These are phyloP conservation scores for Muscina levida DNA, from an alignment of 2,888 invertebrate genomes.

Conservation along the genomic window DNA sequence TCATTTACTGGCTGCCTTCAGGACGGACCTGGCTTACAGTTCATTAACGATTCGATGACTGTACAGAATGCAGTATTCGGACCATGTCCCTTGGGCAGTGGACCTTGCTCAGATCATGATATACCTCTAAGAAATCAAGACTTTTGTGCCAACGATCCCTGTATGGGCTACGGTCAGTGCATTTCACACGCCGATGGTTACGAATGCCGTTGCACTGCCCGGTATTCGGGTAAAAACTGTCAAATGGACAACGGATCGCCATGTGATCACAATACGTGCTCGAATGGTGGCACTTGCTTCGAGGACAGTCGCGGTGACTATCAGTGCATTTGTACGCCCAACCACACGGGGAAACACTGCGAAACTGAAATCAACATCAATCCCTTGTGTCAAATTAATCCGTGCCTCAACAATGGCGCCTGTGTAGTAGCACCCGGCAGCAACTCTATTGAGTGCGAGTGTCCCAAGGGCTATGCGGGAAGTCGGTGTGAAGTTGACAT, in stretches of 20 bases:
- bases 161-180: conserved; percentile 91
- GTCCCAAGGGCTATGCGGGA: conserved; percentile 81
- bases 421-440: conserved; percentile 85
- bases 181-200: conserved; percentile 87
- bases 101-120: conserved; percentile 83
- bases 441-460: conserved; percentile 82
- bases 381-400: conserved; percentile 86
- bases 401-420: conserved; percentile 89
- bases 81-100: conserved; percentile 87
- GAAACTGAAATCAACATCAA: conserved; percentile 87
- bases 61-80: conserved; percentile 87
- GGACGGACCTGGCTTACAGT: conserved; percentile 92
- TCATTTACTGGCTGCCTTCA: conserved; percentile 91
- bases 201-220: conserved; percentile 90
- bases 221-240: conserved; percentile 93
- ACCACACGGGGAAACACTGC: conserved; percentile 86
- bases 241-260: conserved; percentile 90
- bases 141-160: conserved; percentile 89
- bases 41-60: conserved; percentile 84
- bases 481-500: conserved; percentile 83
- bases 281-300: conserved; percentile 87
- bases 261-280: conserved; percentile 86
- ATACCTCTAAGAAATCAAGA: conserved; percentile 82
- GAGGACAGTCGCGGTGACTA: conserved; percentile 86
- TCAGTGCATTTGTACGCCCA: conserved; percentile 85